Conservation (phyloP, 2,888 invertebrate species). For the Smittia sp. region DNA sequence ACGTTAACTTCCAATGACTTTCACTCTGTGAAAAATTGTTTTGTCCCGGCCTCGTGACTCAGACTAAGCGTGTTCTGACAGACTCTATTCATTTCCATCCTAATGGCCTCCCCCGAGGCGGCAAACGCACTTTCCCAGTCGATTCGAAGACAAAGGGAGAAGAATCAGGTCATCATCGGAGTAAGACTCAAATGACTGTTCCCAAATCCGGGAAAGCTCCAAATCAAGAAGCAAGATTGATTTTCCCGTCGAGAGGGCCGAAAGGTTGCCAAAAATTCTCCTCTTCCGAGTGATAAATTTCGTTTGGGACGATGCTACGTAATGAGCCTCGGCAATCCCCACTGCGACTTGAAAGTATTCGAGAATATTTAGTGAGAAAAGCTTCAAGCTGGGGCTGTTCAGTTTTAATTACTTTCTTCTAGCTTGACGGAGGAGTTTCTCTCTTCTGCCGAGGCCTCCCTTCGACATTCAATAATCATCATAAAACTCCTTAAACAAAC, state of each 20-base stretch:
- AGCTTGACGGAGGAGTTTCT: background rate
- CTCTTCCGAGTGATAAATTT: slow-evolving; percentile 6
- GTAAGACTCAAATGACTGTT: background rate
- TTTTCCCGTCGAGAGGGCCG: slow-evolving; percentile 19
- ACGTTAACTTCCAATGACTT: no score
- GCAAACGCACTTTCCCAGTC: no score
- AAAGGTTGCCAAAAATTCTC: background rate
- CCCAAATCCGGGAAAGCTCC: background rate
- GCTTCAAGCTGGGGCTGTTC: no score
- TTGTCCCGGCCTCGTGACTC: no score
- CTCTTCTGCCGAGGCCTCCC: background rate
- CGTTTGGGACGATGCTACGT: background rate
- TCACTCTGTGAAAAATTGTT: no score
- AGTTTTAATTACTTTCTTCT: background rate
- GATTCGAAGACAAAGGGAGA: background rate
- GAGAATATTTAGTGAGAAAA: background rate
- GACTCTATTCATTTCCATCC: no score
- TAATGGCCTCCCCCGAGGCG: no score
- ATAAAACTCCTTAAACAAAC: background rate
- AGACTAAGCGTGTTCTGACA: no score
- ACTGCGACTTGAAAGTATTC: no score
- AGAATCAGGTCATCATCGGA: background rate
- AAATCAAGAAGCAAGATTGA: slow-evolving; percentile 29
- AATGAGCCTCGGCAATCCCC: no score
- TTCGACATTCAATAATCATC: background rate